These are phyloP conservation scores for Sylvia borin DNA, from an alignment of 2,797 vertebrate genomes.

Conservation along the genomic window DNA sequence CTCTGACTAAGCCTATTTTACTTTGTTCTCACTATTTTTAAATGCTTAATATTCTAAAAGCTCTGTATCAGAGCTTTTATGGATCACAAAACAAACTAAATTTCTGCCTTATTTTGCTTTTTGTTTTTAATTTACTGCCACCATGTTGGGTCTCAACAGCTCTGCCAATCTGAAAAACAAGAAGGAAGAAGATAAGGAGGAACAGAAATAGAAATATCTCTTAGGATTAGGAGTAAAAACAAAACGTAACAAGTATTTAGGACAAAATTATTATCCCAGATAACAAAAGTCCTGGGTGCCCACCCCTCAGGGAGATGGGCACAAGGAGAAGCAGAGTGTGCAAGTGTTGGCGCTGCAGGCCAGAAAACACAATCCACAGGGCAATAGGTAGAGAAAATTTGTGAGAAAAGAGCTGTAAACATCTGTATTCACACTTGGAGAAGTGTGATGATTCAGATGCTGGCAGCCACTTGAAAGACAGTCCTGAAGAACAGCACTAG, in stretches of 20 bases:
- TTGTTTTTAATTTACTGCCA: not conserved
- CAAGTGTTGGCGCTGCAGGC: not conserved
- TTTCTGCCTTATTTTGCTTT: not conserved
- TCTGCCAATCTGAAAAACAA: not conserved
- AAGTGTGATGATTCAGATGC: constrained; percentile 25
- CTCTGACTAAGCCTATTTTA: not conserved
- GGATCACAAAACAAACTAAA: not conserved
- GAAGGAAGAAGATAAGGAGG: not conserved
- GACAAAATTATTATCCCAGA: not conserved
- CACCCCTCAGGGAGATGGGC: not conserved
- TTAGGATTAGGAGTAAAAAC: not conserved
- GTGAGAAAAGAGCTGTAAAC: constrained; percentile 21
- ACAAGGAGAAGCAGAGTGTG: not conserved
- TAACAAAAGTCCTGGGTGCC: not conserved
- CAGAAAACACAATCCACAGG: not conserved
- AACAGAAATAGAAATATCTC: not conserved
- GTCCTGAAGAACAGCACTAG: not conserved
- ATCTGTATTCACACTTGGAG: constrained; percentile 1
- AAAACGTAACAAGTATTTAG: not conserved
- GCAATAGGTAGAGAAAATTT: not conserved
- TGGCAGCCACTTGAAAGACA: constrained; percentile 30
- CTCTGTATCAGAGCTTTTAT: not conserved
- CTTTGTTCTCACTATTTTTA: not conserved
- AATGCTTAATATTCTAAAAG: not conserved
- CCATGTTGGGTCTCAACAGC: not conserved